Conservation (phyloP, 2,113 vertebrate genomes). For the Ranitomeya imitator region DNA sequence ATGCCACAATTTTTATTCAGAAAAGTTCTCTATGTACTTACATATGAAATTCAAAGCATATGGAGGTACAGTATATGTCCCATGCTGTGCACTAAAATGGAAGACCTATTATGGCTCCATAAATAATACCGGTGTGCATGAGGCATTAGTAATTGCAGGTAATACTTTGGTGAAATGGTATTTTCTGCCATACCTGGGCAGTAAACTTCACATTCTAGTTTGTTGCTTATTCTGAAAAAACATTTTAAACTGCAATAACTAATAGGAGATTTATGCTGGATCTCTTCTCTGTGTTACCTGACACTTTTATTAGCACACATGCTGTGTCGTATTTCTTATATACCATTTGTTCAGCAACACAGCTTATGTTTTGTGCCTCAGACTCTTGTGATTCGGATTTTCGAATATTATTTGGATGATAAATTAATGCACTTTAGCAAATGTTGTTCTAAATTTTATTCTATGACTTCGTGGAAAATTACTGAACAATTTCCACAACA, state of each 20-base stretch:
- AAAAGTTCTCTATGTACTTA: no score
- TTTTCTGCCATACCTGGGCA: background rate
- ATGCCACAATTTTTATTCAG: no score
- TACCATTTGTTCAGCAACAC: conserved; percentile 43
- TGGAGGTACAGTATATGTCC: background rate
- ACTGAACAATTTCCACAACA: conserved; percentile 41
- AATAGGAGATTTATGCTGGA: conserved; percentile 8
- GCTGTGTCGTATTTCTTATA: background rate
- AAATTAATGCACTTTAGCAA: conserved; percentile 31
- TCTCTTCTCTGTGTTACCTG: background rate
- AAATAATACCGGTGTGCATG: background rate
- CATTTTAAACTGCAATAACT: conserved; percentile 20
- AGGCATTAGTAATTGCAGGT: background rate
- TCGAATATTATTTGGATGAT: background rate
- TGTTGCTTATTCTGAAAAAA: background rate
- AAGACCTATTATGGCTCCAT: background rate
- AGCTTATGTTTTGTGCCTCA: conserved; percentile 45
- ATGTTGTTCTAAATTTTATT: conserved; percentile 35
- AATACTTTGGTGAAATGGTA: conserved; percentile 8
- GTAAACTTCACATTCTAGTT: background rate
- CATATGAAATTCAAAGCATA: background rate
- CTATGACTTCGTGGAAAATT: conserved; percentile 51
- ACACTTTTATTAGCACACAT: conserved; percentile 12
- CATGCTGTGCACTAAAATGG: background rate
- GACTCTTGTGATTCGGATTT: conserved; percentile 49